Conservation (phyloP, 1,140 invertebrate species). For the Megalonaias nervosa region DNA sequence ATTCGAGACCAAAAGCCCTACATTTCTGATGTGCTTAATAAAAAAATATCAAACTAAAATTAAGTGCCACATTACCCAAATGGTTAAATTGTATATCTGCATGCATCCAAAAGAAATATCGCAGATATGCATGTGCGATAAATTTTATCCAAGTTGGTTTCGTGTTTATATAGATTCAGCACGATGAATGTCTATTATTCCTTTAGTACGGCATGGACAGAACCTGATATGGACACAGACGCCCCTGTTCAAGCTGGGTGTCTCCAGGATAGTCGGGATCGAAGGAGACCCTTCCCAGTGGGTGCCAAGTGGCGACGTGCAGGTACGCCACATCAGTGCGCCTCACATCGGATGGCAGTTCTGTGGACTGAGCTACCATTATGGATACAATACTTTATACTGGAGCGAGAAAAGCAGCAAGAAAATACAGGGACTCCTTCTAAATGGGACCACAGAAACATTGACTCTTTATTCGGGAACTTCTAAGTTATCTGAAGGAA, state of each 20-base stretch:
- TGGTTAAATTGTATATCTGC: no score
- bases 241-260: constrained; percentile 36
- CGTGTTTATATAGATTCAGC: no score
- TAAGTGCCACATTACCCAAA: no score
- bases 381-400: constrained; percentile 45
- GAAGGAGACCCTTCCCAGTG: constrained; percentile 59
- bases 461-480: constrained; percentile 54
- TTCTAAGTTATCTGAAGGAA: constrained; percentile 80
- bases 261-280: constrained; percentile 59
- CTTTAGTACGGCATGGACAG: constrained; percentile 55
- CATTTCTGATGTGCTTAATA: no score
- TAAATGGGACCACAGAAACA: constrained; percentile 53
- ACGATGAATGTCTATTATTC: neutral
- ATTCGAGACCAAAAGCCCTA: no score
- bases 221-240: constrained; percentile 65
- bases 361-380: constrained; percentile 53
- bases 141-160: no score
- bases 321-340: constrained; percentile 56
- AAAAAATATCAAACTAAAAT: no score
- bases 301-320: constrained; percentile 49
- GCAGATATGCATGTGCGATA: no score
- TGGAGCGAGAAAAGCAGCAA: constrained; percentile 63
- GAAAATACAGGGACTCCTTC: constrained; percentile 49
- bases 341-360: constrained; percentile 51
- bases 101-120: no score